Conservation (phyloP, 2,113 vertebrate genomes). For the Gadus chalcogrammus region DNA sequence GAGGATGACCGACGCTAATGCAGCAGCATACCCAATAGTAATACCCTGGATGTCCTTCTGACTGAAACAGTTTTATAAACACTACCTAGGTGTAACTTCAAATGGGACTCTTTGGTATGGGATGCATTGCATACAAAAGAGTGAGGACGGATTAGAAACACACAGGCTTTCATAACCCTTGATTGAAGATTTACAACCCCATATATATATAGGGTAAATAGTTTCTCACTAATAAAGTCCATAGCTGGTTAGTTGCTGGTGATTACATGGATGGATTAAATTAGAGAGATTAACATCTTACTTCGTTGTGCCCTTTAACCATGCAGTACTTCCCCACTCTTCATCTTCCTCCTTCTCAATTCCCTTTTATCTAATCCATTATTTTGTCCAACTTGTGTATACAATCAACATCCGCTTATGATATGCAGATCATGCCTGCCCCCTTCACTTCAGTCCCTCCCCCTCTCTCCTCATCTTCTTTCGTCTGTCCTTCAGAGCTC, state of each 20-base stretch:
- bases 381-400: neutral
- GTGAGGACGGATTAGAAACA: no score
- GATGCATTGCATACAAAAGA: no score
- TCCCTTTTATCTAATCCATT: neutral
- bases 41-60: no score
- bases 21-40: no score
- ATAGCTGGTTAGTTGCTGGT: neutral
- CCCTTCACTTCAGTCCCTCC: conserved; percentile 53
- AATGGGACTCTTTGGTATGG: no score
- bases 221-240: no score
- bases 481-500: conserved; percentile 29
- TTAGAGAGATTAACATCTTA: neutral
- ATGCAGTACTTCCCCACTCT: neutral
- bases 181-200: no score
- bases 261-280: neutral
- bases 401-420: conserved; percentile 1
- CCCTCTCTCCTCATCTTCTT: conserved; percentile 39
- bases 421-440: conserved; percentile 33
- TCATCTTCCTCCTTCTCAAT: neutral
- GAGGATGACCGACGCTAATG: no score
- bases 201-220: no score
- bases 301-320: neutral
- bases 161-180: no score
- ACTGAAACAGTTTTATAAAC: no score
- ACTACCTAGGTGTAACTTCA: no score